Conservation (phyloP, 2,113 vertebrate genomes). For the Ochotona princeps region DNA sequence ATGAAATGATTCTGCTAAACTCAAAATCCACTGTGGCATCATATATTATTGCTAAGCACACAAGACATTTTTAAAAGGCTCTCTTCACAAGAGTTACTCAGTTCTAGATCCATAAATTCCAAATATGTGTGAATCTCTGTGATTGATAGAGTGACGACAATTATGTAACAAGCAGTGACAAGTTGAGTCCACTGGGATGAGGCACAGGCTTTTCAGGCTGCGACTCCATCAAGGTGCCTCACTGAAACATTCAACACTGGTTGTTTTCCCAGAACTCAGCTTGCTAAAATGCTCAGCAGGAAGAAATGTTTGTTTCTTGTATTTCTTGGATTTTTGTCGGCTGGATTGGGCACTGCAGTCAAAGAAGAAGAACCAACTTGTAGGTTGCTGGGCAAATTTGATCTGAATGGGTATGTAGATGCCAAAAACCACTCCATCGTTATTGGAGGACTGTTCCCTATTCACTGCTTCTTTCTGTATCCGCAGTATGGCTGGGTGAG, state of each 20-base stretch:
- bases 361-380: constrained; percentile 77
- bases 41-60: neutral
- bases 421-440: constrained; percentile 88
- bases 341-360: constrained; percentile 26
- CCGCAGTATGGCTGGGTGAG: too few species aligned
- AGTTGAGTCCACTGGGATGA: neutral
- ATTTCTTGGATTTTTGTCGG: constrained; percentile 71
- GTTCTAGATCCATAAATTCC: constrained; percentile 24
- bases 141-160: constrained; percentile 51
- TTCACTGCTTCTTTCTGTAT: constrained; percentile 80
- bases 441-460: constrained; percentile 90
- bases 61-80: neutral
- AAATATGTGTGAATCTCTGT: neutral
- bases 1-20: neutral
- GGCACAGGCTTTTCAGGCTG: neutral
- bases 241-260: constrained; percentile 39
- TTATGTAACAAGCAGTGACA: constrained; percentile 50
- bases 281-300: constrained; percentile 22
- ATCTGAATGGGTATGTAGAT: constrained; percentile 88
- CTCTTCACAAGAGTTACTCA: neutral
- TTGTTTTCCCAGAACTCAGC: neutral
- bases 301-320: constrained; percentile 76
- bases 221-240: neutral
- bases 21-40: neutral
- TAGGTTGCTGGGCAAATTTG: constrained; percentile 58